Evolutionary conservation across 2,888 invertebrate genomes (phyloP), one percentile per base, ranked within the genome.

Genomic region (Toxonevra muliebris): DNA sequence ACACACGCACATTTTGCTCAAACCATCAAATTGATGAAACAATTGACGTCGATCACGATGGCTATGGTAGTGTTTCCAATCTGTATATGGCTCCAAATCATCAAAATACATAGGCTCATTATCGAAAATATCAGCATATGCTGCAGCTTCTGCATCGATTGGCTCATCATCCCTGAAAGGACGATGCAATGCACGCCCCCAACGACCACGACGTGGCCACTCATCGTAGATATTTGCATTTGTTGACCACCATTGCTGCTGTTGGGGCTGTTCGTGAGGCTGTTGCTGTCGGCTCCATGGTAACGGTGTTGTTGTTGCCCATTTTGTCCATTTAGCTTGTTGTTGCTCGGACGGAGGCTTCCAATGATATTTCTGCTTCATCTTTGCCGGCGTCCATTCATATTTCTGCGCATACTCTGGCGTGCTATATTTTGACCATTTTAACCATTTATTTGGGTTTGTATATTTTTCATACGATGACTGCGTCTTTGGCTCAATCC

Each of bases 21-120:
- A 74, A 1, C 77, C 77, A 13, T 77, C 78, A 12, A 83, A 77
- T 8, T 77, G 77, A 55, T 81, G 75, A 43, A 80, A 85, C 0
- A 84, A 65, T 55, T 85, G 79, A 1, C 84, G 73, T 0, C 85
- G 80, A 72, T 83, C 82, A 0, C 82, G 76, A 59, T 83, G 80
- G 0, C 72, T 76, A 43, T 83, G 77, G 68, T 78, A 82, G 41
- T 82, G 74, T 0, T 72, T 74, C 73, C 75, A 76, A n/a, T 78
- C 73, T 7, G 69, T 53, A 41, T 75, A 69, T 13, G 75, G 72
- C 1, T 76, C 74, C 10, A 82, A 60, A 48, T 83, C 80, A 3
- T 75, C 70, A 71, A 80, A 79, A 63, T 68, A 68, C 54, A 68
- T 50, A 1, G 68, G 71, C 40, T 65, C 64, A 40, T 57, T 61